Evolutionary conservation across 2,797 vertebrate genomes (phyloP), one percentile per base, ranked within the genome.

Genomic region (Pogoniulus pusillus): DNA sequence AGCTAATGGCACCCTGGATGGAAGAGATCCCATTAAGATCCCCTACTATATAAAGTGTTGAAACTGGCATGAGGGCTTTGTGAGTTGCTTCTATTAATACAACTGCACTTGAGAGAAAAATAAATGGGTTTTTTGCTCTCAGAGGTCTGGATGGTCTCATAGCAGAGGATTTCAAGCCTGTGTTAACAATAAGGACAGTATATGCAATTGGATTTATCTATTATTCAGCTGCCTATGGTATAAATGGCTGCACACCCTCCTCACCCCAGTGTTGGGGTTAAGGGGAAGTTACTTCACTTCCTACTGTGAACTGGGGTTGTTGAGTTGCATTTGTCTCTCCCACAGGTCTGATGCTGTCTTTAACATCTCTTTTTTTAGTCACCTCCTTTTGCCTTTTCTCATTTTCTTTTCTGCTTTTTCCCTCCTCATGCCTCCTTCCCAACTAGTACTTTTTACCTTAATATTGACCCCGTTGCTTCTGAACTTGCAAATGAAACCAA

Each of bases 61-160:
- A 94, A 93, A 95, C 73, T 87, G 83, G 89, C 68, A 72, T 85
- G 78, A 92, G 63, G 79, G 39, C 55, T 93, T 90, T 80, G 73
- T 71, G 79, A 91, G 80, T 70, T 58, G 77, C 69, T 92, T 94
- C 91, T 96, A 91, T 90, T 90, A 93, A 96, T 92, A 95, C 57
- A 88, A 75, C 55, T 18, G 41, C 3, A 1, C 39, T 88, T 76
- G 47, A 70, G 54, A 88, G 69, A 86, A 89, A 91, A 90, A 93
- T 63, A 81, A 91, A 87, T 73, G 79, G 20, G 24, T 0, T 91
- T 93, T 82, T 60, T 72, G 35, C 74, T 82, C 91, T 94, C 90
- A 64, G 51, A 88, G 84, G 86, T 39, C 62, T 92, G n/a, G n/a
- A n/a, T n/a, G n/a, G n/a, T n/a, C n/a, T n/a, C 83, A 69, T 53